phyloP scores from a whole-genome alignment of 2,888 invertebrate species.

The Nymphalis polychloros region DNA sequence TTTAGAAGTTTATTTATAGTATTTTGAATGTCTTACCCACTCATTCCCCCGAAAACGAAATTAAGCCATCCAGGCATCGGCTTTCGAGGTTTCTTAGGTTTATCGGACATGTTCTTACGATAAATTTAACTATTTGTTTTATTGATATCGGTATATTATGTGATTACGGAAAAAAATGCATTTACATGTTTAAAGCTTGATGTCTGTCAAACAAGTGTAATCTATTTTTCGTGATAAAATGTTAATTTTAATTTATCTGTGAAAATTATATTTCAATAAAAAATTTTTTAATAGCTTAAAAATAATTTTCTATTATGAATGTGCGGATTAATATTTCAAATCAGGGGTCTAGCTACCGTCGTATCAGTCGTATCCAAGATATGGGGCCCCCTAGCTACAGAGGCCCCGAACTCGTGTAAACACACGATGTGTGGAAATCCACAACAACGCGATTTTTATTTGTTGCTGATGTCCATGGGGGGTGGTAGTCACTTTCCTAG shows the following conservation, averaged over 20 bases:
- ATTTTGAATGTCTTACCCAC: constrained; percentile 49
- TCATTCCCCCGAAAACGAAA: constrained; percentile 56
- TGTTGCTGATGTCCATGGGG: too few species aligned
- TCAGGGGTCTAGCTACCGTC: too few species aligned
- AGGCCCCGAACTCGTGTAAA: too few species aligned
- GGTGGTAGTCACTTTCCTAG: too few species aligned
- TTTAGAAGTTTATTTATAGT: not conserved
- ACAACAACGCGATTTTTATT: too few species aligned
- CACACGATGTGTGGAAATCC: too few species aligned
- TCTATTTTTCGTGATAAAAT: not conserved
- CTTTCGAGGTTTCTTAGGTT: constrained; percentile 44
- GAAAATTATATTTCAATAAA: not conserved
- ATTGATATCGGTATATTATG: not conserved
- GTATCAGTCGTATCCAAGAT: too few species aligned
- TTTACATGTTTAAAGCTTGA: constrained; percentile 3
- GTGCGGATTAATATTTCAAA: too few species aligned
- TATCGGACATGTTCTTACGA: not conserved
- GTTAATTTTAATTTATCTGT: not conserved
- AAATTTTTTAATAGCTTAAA: too few species aligned
- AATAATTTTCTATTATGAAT: too few species aligned
- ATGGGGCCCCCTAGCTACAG: too few species aligned
- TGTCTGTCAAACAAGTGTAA: not conserved
- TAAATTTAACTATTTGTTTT: not conserved
- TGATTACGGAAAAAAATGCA: not conserved
- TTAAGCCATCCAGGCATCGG: constrained; percentile 53